Evolutionary conservation across 2,113 vertebrate genomes (phyloP), one percentile per base, ranked within the genome.

Genomic region (Pao palembangensis): DNA sequence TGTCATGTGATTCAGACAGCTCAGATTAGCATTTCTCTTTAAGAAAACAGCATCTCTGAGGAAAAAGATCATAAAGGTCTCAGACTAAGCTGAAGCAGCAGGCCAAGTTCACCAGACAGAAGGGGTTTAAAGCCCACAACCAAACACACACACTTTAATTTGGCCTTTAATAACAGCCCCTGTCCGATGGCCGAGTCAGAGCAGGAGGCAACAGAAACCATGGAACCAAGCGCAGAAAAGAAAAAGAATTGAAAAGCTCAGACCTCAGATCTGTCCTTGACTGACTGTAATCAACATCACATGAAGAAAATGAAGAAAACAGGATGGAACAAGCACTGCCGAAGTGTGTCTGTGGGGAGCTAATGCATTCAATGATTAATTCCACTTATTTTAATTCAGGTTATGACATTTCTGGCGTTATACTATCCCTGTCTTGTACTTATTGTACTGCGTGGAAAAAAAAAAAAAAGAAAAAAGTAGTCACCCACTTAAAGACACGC

Each of bases 41-140:
- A 58, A 57, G 41, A 71, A 78, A 75, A 42, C 78, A 65, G 54
- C 58, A 65, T 54, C 59, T 80, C 67, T 44, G 51, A 75, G 71
- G 65, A 38, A 62, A 68, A 74, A 67, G 64, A 82, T 76, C 75
- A 79, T 51, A 78, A 69, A 79, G 85, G 78, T 68, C 76, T 84
- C 82, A 79, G 67, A 73, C 79, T 68, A 66, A 79, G 69, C 71
- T 67, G 71, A 55, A 70, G 73, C 69, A 54, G 47, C 62, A 78
- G 49, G 57, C 21, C 47, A 69, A 55, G 61, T 75, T 60, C 71
- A 41, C 66, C 62, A 69, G 71, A 73, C 58, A 68, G 34, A 58
- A 64, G 63, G 53, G 65, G 52, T 74, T 79, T 71, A 48, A 60
- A 72, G 21, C 51, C 55, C 61, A 60, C 69, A 75, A 63, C 68